A percentile compares a stretch with the other conserved stretches of the same genome.
These are phyloP conservation scores for Turritopsis rubra DNA, from an alignment of 30 jellyfish, hydroid and myxozoan species.

Conservation along the genomic window DNA sequence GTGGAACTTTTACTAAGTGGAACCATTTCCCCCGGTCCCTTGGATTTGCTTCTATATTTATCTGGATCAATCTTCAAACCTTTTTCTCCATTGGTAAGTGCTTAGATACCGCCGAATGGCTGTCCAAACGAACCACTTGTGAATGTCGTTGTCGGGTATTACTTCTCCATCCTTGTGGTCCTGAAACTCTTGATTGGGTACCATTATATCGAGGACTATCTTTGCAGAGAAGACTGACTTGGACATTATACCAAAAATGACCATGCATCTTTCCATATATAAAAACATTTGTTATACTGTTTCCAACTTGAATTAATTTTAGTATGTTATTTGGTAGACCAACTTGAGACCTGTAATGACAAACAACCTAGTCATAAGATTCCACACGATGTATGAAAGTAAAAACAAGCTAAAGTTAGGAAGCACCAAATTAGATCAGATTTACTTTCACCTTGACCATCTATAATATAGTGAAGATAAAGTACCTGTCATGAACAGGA, in stretches of 20 bases:
- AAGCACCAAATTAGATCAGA: too few relatives aligned
- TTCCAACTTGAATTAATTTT: not conserved
- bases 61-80: too few relatives aligned
- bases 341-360: not conserved
- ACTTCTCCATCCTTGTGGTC: not conserved
- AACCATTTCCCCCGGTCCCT: too few relatives aligned
- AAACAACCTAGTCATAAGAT: not conserved
- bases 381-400: too few relatives aligned
- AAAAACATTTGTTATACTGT: conserved; percentile 17
- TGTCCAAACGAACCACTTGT: not conserved
- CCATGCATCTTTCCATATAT: conserved; percentile 12
- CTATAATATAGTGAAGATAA: too few relatives aligned
- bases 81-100: not conserved
- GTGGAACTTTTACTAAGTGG: too few relatives aligned
- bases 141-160: not conserved
- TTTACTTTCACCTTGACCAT: too few relatives aligned
- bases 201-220: not conserved
- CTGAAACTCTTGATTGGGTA: not conserved
- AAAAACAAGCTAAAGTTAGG: too few relatives aligned
- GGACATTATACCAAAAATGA: not conserved
- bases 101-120: not conserved
- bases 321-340: not conserved
- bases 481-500: too few relatives aligned
- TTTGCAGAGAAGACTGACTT: not conserved
- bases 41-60: too few relatives aligned